Evolutionary conservation across 2,797 vertebrate genomes (phyloP), one percentile per base, ranked within the genome.

Genomic region (Pteronotus mesoamericanus): DNA sequence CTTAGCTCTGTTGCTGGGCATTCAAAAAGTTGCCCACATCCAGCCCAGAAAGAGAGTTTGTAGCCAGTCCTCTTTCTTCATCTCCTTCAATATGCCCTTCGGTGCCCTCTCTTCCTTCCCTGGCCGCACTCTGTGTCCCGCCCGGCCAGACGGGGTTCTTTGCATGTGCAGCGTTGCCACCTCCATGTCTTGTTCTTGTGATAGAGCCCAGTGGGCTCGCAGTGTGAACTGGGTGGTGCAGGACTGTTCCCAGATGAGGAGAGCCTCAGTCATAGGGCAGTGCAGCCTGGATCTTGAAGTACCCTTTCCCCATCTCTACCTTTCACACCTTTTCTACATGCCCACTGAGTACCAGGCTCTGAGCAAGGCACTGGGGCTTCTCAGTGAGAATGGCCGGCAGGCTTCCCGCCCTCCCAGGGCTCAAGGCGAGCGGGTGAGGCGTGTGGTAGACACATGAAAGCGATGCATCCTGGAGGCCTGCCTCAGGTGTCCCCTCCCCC

Each of bases 391-490:
- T 34, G 80, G n/a, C 19, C 11, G 3, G 0, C 0, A 6, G 42
- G 39, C 42, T 64, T 66, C 71, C 51, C 34, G 16, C 39, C 39
- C 39, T 64, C 0, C 0, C 18, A 16, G 39, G 48, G 51, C 42
- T 59, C 22, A 2, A 15, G 26, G 55, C 11, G 1, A 5, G 26
- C 6, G 16, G 68, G 39, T 18, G 48, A 44, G 89, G 34, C 9
- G 3, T 19, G 3, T 0, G 9, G 22, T 0, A 11, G 71, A 89
- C 3, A 11, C 26, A 8, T 4, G 16, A 21, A 88, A 64, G 83
- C 2, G 0, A 0, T 9, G 29, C 1, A 0, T 55, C 22, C 34
- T n/a, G 15, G 26, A 34, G 24, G 34, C 69, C 59, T 5, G 18
- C 34, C 86, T 84, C 26, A 4, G 48, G 3, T 15, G 6, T 2